A percentile compares a stretch with the other conserved stretches of the same genome.
Evolutionary conservation across 1,140 invertebrate species (phyloP).

Genomic region (Leptonema lineaticorne): DNA sequence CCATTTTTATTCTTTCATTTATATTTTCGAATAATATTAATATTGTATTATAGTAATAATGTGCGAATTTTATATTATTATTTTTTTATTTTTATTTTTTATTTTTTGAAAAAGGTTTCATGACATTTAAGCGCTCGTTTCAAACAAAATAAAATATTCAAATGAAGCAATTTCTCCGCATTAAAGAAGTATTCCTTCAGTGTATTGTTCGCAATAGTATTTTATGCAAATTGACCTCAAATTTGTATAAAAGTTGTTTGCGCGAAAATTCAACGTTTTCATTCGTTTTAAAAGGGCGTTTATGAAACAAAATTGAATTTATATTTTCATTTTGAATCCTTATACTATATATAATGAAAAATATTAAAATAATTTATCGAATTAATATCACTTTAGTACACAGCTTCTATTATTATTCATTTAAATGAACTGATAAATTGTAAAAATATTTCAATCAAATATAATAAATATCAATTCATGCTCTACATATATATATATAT

Average conservation of each 20-base stretch:
- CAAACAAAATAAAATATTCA: slow-evolving; percentile 10
- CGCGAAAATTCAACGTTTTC: background rate
- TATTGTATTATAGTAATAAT: no score
- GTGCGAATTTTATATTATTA: no score
- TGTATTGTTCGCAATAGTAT: slow-evolving; percentile 3
- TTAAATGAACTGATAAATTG: no score
- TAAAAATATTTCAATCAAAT: no score
- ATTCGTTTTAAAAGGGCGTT: background rate
- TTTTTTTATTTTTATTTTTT: background rate
- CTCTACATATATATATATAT: no score
- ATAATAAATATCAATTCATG: no score
- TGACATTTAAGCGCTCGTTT: background rate
- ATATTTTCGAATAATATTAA: no score
- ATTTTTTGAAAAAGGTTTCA: background rate
- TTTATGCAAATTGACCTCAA: slow-evolving; percentile 8
- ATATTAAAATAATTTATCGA: background rate
- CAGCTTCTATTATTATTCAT: no score
- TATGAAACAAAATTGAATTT: background rate
- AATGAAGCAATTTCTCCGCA: slow-evolving; percentile 5
- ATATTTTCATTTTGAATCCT: background rate
- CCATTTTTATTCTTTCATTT: no score
- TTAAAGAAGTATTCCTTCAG: background rate
- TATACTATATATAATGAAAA: background rate
- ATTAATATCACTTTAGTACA: no score
- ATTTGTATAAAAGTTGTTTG: background rate